phyloP scores from a whole-genome alignment of 2,113 vertebrate species.

The Lichenostomus cassidix region DNA sequence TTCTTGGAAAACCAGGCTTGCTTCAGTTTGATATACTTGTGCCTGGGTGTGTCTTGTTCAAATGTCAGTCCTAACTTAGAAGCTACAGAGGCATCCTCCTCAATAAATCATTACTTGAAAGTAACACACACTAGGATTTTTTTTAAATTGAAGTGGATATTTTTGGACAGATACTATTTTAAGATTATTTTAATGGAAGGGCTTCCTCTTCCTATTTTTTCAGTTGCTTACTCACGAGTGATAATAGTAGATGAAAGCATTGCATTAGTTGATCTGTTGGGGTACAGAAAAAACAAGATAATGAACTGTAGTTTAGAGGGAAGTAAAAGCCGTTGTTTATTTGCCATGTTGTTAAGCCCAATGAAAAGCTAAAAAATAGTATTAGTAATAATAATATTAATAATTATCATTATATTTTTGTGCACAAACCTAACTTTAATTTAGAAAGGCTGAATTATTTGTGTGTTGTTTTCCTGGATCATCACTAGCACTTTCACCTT shows the following conservation, averaged over 20 bases:
- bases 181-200: neutral
- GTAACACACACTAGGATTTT: neutral
- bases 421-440: neutral
- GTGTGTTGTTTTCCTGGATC: neutral
- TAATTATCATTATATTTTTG: neutral
- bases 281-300: neutral
- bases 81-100: neutral
- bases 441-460: neutral
- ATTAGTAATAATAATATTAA: neutral
- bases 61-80: constrained; percentile 44
- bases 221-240: neutral
- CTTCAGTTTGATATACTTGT: neutral
- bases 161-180: neutral
- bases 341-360: neutral
- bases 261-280: neutral
- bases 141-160: neutral
- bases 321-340: neutral
- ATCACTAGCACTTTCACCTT: neutral
- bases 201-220: neutral
- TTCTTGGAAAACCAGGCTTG: neutral
- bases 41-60: constrained; percentile 1
- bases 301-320: neutral
- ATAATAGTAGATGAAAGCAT: neutral
- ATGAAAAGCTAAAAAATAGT: neutral
- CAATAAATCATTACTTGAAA: constrained; percentile 18